phyloP scores from a whole-genome alignment of 2,113 vertebrate species.

The Nothoprocta pentlandii region DNA sequence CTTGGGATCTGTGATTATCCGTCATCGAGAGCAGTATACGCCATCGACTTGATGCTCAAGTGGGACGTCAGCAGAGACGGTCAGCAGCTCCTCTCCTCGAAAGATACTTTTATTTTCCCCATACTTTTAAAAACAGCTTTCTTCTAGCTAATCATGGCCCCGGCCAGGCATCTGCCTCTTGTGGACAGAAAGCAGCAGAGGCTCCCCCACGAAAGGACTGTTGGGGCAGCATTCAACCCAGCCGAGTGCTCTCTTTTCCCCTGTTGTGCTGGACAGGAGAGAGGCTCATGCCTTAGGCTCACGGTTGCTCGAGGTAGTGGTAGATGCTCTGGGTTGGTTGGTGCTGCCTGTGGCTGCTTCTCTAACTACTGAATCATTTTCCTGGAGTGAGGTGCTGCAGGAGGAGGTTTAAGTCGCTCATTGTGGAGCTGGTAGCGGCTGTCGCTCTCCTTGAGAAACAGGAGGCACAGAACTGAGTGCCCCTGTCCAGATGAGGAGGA shows the following conservation, averaged over 20 bases:
- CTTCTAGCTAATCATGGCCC: neutral
- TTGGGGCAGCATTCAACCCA: neutral
- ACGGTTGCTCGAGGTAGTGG: neutral
- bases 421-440: neutral
- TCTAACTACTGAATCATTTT: neutral
- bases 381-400: neutral
- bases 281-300: neutral
- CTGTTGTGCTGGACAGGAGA: neutral
- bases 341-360: neutral
- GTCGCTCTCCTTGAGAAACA: neutral
- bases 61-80: constrained; percentile 85
- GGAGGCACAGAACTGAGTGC: neutral
- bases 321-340: neutral
- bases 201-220: neutral
- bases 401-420: neutral
- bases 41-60: constrained; percentile 95
- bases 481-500: neutral
- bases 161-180: neutral
- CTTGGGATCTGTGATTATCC: constrained; percentile 89
- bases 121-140: neutral
- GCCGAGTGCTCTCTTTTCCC: neutral
- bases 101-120: neutral
- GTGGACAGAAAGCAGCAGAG: neutral
- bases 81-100: constrained; percentile 58
- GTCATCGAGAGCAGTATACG: constrained; percentile 91